Percentiles rank a stretch among this genome's conserved stretches.
phyloP scores from a whole-genome alignment of 2,888 invertebrate genomes.

The Crossocerus cetratus region DNA sequence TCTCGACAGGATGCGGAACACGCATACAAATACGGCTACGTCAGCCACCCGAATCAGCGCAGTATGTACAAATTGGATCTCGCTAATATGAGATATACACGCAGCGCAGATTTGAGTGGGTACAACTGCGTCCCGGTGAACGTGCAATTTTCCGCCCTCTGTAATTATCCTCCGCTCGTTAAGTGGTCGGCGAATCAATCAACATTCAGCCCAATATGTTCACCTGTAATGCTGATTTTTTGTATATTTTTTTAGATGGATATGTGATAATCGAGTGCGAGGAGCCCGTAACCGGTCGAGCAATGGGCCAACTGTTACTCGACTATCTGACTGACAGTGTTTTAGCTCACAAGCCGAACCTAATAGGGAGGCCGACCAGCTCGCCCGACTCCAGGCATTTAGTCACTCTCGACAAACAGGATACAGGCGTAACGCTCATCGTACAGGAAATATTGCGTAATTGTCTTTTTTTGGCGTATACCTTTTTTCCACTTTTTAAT shows the following conservation, averaged over 20 bases:
- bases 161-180: conserved; percentile 78
- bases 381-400: conserved; percentile 85
- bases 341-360: conserved; percentile 80
- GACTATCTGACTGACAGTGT: conserved; percentile 87
- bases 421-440: conserved; percentile 80
- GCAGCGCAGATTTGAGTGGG: conserved; percentile 84
- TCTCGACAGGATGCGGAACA: conserved; percentile 79
- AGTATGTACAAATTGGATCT: conserved; percentile 86
- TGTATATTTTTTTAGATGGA: conserved; percentile 79
- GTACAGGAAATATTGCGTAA: conserved; percentile 83
- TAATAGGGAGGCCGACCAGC: conserved; percentile 83
- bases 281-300: conserved; percentile 82
- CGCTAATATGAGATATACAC: conserved; percentile 84
- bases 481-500: conserved; percentile 14
- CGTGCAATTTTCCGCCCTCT: conserved; percentile 84
- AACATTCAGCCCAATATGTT: too few species aligned
- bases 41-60: conserved; percentile 84
- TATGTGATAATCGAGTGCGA: conserved; percentile 85
- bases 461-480: conserved; percentile 46
- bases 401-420: conserved; percentile 82
- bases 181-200: background rate
- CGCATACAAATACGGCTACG: conserved; percentile 85
- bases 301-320: conserved; percentile 83
- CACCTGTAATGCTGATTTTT: background rate
- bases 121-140: conserved; percentile 86